Conservation (phyloP, 2,888 invertebrate genomes). For the Patella depressa region DNA sequence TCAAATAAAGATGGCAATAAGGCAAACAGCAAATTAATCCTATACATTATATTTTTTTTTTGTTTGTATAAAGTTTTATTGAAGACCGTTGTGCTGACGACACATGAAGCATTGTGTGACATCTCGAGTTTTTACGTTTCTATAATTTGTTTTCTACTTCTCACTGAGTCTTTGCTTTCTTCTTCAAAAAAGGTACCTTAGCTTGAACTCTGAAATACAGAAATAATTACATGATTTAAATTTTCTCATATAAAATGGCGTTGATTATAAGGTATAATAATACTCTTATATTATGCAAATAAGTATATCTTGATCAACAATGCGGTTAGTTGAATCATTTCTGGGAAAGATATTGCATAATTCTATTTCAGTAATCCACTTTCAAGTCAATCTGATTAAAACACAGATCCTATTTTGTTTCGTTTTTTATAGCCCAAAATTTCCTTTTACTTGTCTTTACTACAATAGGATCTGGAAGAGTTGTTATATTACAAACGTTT, state of each 20-base stretch:
- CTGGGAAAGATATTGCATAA: background rate
- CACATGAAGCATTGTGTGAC: constrained; percentile 2
- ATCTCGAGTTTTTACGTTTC: background rate
- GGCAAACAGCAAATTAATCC: background rate
- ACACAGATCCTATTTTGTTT: too few relatives aligned
- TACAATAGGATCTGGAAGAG: too few relatives aligned
- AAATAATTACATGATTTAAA: constrained; percentile 7
- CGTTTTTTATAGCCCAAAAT: too few relatives aligned
- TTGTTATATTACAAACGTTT: too few relatives aligned
- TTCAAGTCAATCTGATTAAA: too few relatives aligned
- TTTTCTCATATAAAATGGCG: background rate
- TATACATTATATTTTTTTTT: background rate
- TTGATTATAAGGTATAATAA: too few relatives aligned
- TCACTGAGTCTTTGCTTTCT: constrained; percentile 64
- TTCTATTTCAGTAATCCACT: background rate
- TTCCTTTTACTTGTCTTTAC: too few relatives aligned
- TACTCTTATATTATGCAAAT: too few relatives aligned
- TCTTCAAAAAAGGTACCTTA: constrained; percentile 67
- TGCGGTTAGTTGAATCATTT: background rate
- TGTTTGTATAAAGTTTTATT: background rate
- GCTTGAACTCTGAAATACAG: constrained; percentile 59
- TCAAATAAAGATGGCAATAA: too few relatives aligned
- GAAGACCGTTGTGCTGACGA: background rate
- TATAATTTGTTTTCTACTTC: background rate
- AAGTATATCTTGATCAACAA: background rate